Evolutionary conservation across 2,888 invertebrate genomes (phyloP).

Genomic region (Philonicus albiceps): DNA sequence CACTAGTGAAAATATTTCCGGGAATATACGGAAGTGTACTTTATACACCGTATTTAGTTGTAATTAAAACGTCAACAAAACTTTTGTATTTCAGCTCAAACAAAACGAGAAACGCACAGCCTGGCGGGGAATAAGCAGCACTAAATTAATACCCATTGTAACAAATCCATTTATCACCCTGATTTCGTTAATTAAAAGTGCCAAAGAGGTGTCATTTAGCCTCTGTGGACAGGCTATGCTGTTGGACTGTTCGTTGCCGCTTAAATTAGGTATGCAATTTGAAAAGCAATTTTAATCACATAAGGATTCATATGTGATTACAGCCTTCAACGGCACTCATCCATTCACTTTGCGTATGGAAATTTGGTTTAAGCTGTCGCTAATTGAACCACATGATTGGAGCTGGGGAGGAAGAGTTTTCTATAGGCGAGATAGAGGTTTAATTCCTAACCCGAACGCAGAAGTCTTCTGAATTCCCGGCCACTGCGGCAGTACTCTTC

Average conservation of each 20-base stretch:
- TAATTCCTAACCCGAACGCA: background rate
- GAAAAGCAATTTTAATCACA: constrained; percentile 25
- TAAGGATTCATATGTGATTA: constrained; percentile 25
- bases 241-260: background rate
- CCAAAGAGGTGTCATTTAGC: background rate
- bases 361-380: background rate
- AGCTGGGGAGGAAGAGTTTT: background rate
- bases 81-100: background rate
- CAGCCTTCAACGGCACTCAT: background rate
- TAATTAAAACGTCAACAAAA: background rate
- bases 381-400: constrained; percentile 13
- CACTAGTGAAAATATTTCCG: background rate
- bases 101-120: background rate
- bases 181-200: constrained; percentile 4
- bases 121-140: background rate
- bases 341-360: background rate
- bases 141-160: constrained; percentile 4
- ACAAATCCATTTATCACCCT: background rate
- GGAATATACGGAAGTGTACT: background rate
- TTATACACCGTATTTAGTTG: background rate
- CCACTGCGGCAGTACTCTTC: background rate
- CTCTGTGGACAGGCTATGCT: background rate
- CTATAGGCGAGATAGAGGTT: background rate
- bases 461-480: background rate
- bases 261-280: constrained; percentile 15